These are phyloP conservation scores for Bubalus kerabau DNA, from an alignment of 2,113 vertebrate species.

Conservation along the genomic window DNA sequence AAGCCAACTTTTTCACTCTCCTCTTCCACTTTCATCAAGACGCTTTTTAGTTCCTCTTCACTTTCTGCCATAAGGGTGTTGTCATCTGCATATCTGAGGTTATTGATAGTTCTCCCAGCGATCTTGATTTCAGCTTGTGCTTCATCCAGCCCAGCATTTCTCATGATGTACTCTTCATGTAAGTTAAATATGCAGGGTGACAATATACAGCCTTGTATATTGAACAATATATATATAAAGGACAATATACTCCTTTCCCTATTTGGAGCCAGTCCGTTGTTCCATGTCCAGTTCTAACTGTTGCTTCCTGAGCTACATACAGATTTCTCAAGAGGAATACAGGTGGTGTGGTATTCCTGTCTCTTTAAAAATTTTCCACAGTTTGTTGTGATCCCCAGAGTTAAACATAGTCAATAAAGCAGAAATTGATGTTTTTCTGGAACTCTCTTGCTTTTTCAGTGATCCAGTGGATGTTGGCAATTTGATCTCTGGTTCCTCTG, in stretches of 20 bases:
- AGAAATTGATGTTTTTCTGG: not conserved
- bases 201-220: not conserved
- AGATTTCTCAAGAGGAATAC: rapidly evolving
- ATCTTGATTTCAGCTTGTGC: not conserved
- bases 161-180: not conserved
- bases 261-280: not conserved
- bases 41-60: not conserved
- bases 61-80: not conserved
- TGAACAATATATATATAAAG: no score
- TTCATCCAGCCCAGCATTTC: not conserved
- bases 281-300: not conserved
- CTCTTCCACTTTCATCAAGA: not conserved
- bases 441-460: not conserved
- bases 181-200: not conserved
- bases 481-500: not conserved
- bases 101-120: not conserved
- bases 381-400: not conserved
- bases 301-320: not conserved
- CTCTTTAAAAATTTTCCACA: not conserved
- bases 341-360: not conserved
- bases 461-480: not conserved
- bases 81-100: not conserved
- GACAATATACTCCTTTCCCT: not conserved
- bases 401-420: not conserved
- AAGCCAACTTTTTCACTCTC: not conserved